phyloP scores from a whole-genome alignment of 2,888 invertebrate genomes.

The Drosophila mettleri region DNA sequence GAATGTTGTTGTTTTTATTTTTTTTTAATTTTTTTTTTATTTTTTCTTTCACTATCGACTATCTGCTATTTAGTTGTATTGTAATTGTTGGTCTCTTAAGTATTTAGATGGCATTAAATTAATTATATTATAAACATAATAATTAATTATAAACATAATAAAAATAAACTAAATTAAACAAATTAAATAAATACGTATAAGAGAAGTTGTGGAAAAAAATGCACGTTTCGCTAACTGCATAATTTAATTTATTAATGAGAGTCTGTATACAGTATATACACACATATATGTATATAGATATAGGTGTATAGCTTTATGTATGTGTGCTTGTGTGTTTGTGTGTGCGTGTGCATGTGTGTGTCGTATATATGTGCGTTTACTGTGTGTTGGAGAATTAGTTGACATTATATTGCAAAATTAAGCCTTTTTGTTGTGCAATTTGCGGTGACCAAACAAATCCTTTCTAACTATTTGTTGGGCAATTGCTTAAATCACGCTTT shows the following conservation, averaged over 20 bases:
- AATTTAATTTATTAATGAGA: conserved; percentile 24
- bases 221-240: conserved; percentile 26
- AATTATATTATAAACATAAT: no score
- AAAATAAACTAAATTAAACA: conserved; percentile 28
- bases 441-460: conserved; percentile 19
- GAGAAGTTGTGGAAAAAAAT: conserved; percentile 6
- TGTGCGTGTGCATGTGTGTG: background rate
- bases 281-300: no score
- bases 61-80: conserved; percentile 24
- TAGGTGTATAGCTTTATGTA: no score
- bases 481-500: conserved; percentile 39
- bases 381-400: conserved; percentile 45
- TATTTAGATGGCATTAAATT: conserved; percentile 38
- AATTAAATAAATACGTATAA: conserved; percentile 49
- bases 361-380: conserved; percentile 19
- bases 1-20: conserved; percentile 11
- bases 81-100: conserved; percentile 26
- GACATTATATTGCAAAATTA: conserved; percentile 67
- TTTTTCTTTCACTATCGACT: no score
- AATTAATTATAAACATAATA: conserved; percentile 40
- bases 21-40: no score
- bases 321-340: background rate
- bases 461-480: conserved; percentile 9
- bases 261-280: conserved; percentile 13
- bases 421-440: conserved; percentile 55